A percentile compares a stretch with the other conserved stretches of the same genome.
These are phyloP conservation scores for Athalia circularis DNA, from an alignment of 2,888 invertebrate genomes.

Conservation along the genomic window DNA sequence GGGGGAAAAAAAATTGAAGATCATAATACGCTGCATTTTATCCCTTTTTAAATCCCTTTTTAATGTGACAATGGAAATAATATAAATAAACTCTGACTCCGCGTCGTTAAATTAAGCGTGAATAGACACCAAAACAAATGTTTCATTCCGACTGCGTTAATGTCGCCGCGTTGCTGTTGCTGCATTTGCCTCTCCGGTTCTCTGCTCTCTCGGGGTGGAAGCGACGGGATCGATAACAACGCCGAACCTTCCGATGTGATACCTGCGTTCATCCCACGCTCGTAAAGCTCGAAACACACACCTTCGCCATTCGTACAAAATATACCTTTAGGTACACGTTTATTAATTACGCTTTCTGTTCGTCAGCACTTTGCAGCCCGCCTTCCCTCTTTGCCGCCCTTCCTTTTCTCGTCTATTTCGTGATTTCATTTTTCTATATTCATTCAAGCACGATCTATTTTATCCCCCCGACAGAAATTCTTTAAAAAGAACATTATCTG, in stretches of 20 bases:
- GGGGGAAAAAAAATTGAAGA: too few species aligned
- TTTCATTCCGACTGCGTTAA: constrained; percentile 21
- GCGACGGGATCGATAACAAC: constrained; percentile 41
- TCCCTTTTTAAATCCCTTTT: neutral
- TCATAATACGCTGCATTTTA: too few species aligned
- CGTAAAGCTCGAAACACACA: neutral
- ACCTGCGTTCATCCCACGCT: constrained; percentile 13
- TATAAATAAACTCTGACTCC: constrained; percentile 23
- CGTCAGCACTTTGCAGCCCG: constrained; percentile 1
- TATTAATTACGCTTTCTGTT: constrained; percentile 26
- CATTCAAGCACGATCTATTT: too few species aligned
- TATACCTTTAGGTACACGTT: neutral
- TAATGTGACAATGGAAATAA: constrained; percentile 8
- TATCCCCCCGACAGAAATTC: too few species aligned
- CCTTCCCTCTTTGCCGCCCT: neutral
- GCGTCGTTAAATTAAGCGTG: constrained; percentile 25
- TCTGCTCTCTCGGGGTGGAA: constrained; percentile 28
- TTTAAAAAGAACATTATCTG: too few species aligned
- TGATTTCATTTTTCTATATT: neutral
- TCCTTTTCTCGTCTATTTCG: neutral
- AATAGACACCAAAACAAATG: constrained; percentile 14
- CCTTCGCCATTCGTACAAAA: neutral
- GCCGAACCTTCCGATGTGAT: constrained; percentile 36
- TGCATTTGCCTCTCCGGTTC: constrained; percentile 27
- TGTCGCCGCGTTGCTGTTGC: too few species aligned